These are phyloP conservation scores for Phalacrocorax carbo DNA, from an alignment of 2,113 vertebrate species.

Conservation along the genomic window DNA sequence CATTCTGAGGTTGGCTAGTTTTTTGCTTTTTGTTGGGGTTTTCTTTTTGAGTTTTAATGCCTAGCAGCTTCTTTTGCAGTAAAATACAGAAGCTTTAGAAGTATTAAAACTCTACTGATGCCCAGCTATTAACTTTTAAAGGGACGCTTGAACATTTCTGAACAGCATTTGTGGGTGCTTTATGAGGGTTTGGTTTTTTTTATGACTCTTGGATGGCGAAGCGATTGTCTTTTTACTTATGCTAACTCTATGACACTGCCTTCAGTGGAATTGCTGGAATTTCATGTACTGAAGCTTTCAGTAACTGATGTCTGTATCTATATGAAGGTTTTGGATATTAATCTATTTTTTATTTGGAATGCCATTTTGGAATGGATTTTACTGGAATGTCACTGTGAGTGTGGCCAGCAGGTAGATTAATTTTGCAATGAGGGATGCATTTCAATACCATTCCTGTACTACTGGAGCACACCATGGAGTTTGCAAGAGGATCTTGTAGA, in stretches of 20 bases:
- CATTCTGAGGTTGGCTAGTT: neutral
- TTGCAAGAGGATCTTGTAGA: neutral
- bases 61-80: neutral
- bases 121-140: neutral
- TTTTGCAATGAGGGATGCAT: neutral
- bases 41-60: neutral
- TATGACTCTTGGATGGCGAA: neutral
- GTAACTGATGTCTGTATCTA: neutral
- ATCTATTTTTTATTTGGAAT: neutral
- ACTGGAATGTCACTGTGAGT: neutral
- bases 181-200: neutral
- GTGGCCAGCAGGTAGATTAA: neutral
- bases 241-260: neutral
- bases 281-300: neutral
- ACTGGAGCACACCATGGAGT: neutral
- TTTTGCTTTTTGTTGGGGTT: neutral
- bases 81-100: neutral
- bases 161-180: neutral
- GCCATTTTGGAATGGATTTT: neutral
- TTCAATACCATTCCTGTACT: neutral
- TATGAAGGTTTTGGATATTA: neutral
- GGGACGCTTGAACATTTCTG: neutral
- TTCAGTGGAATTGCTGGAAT: neutral
- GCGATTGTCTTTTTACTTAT: neutral
- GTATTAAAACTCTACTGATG: neutral